Base-by-base conservation (phyloP, 2,113 vertebrate genomes). In the Typhlomys cinereus region DNA sequence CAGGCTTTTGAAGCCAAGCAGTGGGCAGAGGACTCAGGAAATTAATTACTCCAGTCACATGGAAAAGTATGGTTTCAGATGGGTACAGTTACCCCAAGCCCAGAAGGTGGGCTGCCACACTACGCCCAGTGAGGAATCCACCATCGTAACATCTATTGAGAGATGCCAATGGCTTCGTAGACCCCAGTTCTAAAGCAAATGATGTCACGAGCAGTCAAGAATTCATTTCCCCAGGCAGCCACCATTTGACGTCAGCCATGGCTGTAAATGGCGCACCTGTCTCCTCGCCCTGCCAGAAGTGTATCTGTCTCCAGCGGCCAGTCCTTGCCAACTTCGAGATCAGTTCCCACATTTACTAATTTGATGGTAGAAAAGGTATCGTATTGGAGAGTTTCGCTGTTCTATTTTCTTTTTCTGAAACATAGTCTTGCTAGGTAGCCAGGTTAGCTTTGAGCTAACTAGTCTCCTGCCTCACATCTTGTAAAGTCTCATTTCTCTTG, bases 241-340 rank as follows among this genome's bases (percentile, higher is more conserved):
- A 1, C 15, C 39, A 18, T 18, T n/a, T n/a, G n/a, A n/a, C n/a
- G n/a, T n/a, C n/a, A n/a, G n/a, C n/a, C 91, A 11, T 8, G 13
- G 29, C 3, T 8, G 81, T 10, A 21, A 48, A 15, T 1, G 44
- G 15, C 0, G 20, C 29, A 1, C 23, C 6, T 1, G 11, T 34
- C 27, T 57, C 13, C 31, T 39, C 12, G 12, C 39, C n/a, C 23
- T 29, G 29, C 23, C 34, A 39, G 34, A 62, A 48, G 39, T 20
- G 2, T 31, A 31, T n/a, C 17, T 4, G 41, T 14, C 27, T 93
- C 41, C 34, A 18, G n/a, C 64, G 84, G 41, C 34, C 20, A 34
- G 54, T 23, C 81, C 39, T 75, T 36, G 71, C 39, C 25, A 85
- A 78, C 57, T 41, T 79, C 39, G 29, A 25, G 21, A 62, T n/a